Base-by-base conservation (phyloP, 1,140 invertebrate species). In the Chrysomallon squamiferum region DNA sequence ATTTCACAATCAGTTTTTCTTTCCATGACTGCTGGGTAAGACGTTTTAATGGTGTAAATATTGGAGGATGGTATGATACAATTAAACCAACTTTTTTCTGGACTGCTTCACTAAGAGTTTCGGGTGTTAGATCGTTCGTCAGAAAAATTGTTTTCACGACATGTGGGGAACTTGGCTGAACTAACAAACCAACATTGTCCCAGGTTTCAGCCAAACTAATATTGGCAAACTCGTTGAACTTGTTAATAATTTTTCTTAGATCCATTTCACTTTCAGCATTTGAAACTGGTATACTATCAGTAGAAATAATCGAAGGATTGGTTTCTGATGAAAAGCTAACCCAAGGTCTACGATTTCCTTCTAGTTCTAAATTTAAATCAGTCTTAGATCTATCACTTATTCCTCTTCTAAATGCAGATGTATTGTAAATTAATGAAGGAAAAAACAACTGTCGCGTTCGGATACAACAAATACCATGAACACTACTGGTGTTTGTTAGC, bases 151-250 rank as follows among this genome's bases (percentile, higher is more conserved):
- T 90, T n/a, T 67, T 59, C 62, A 86, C 75, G 29, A 47, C 56
- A 66, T 82, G 75, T 2, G 77, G 78, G 15, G 88, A 79, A 71
- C 88, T 88, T 15, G 95, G 94, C 79, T 97, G 92, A 13, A 97
- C 88, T 11, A 98, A 86, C 6, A 98, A 84, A 7, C 96, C 96
- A 30, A 97, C 95, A 87, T 99, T 98, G 82, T 99, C 97, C 96
- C 96, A 99, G 32, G 87, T 88, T 72, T 91, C 94, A 1, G 95
- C 93, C 13, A 94, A 86, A 4, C 84, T 81, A 18, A 88, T 82
- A 35, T 92, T 89, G 11, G 94, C 93, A 85, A 92, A 91, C 25
- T 86, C 80, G 77, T 93, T 87, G 33, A 97, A 83, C 60, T 85
- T 83, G 20, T 85, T 71, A 3, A 95, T 79, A 3, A 95, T 88